Base-by-base conservation (phyloP, 2,888 invertebrate species). In the Rotaria socialis region DNA sequence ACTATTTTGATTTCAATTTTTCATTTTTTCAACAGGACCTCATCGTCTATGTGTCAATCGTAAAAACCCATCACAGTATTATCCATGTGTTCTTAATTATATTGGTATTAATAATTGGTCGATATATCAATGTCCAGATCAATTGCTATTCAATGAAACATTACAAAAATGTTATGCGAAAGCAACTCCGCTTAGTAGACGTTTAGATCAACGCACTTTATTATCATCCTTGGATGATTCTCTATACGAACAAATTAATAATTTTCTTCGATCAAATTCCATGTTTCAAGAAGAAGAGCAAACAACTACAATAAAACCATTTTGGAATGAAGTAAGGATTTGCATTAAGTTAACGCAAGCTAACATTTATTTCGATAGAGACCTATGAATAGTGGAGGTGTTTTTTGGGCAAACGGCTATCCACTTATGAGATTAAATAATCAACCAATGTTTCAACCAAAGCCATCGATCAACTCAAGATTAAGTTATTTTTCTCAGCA, bases 31-130 rank as follows among this genome's bases (percentile, higher is more conserved):
- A 5, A 35, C 7, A 67, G 67, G 35, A 67, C 19, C 67, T 19
- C 14, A 19, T 47, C 80, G 47, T 11, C 24, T 80, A 47, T 80
- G 80, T n/a, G 24, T 22, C 22, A 47, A 47, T 80, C 80, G 19
- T 11, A 47, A 47, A 24, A 14, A 80, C 47, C 80, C 47, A 47
- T 80, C 80, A 43, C 80, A 80, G 80, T 80, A 80, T 80, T 80
- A 80, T 80, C 80, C 80, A 24, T 80, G 80, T 47, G 14, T 24
- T 8, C 47, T 80, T 22, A 24, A 80, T 80, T 43, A 22, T n/a
- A 24, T 80, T 80, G 80, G 80, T 80, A 10, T 80, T 24, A 43
- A 47, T 11, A 47, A 47, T 80, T 80, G 80, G 80, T 14, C 47
- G 7, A n/a, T 80, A 10, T 80, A 80, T 80, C 43, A 16, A 43